phyloP scores from a whole-genome alignment of 2,113 vertebrate species.

The Bufo gargarizans region DNA sequence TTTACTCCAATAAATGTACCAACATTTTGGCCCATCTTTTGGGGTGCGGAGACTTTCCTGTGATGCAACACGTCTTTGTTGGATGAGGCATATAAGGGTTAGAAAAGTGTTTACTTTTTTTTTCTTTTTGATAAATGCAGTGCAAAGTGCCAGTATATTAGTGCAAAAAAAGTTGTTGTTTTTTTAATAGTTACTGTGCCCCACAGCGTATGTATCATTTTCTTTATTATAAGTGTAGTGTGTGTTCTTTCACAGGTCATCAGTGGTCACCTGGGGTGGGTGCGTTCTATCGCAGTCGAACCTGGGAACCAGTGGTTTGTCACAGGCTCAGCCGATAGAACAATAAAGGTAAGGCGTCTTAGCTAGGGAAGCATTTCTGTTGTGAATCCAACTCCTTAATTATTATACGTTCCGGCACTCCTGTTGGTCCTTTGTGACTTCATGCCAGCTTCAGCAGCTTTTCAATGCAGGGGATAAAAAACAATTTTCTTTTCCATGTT shows the following conservation, averaged over 20 bases:
- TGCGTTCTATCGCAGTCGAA: conserved; percentile 94
- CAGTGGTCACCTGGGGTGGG: conserved; percentile 97
- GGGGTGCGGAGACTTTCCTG: too few relatives aligned
- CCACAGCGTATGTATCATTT: not conserved
- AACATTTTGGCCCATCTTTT: too few relatives aligned
- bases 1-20: too few relatives aligned
- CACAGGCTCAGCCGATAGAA: conserved; percentile 95
- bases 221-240: not conserved
- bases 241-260: conserved; percentile 81
- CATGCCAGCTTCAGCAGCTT: conserved; percentile 21
- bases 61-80: too few relatives aligned
- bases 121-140: too few relatives aligned
- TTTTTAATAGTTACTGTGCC: too few relatives aligned
- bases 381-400: conserved; percentile 4
- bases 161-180: too few relatives aligned
- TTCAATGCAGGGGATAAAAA: not conserved
- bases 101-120: too few relatives aligned
- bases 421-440: not conserved
- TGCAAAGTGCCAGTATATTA: too few relatives aligned
- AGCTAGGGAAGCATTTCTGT: not conserved
- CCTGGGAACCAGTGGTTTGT: conserved; percentile 99
- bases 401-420: conserved; percentile 26
- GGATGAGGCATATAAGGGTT: too few relatives aligned
- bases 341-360: conserved; percentile 86
- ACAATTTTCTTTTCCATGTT: conserved; percentile 30